Conservation (phyloP, 2,888 invertebrate species). For the Dicycla oo region DNA sequence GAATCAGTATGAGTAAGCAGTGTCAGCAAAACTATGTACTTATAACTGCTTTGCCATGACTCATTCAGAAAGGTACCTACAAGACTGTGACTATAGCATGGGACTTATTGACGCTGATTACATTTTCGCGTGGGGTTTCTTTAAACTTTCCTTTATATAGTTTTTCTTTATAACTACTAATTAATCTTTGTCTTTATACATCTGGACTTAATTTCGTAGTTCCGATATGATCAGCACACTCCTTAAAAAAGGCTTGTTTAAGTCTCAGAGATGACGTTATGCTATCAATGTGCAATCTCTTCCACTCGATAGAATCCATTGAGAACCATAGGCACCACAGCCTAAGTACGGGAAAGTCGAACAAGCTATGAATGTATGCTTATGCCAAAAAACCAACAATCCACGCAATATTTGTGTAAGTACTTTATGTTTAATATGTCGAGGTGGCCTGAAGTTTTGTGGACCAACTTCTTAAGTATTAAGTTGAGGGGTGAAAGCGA, state of each 20-base stretch:
- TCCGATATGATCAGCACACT: background rate
- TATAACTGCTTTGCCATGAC: constrained; percentile 17
- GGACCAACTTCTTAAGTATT: background rate
- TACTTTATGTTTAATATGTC: background rate
- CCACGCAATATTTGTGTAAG: background rate
- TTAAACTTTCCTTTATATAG: background rate
- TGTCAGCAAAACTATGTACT: constrained; percentile 39
- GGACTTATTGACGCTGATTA: constrained; percentile 20
- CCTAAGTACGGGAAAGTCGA: background rate
- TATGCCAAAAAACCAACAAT: constrained; percentile 5
- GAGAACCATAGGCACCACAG: background rate
- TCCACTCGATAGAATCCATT: background rate
- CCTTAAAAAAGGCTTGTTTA: background rate
- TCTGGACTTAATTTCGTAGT: background rate
- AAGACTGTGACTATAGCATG: constrained; percentile 21
- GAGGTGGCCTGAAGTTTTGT: background rate
- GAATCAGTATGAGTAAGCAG: constrained; percentile 34
- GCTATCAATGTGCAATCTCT: constrained; percentile 5
- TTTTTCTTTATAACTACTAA: background rate
- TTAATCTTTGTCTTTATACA: background rate
- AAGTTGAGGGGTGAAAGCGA: background rate
- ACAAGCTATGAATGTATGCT: background rate
- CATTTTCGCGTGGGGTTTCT: constrained; percentile 33
- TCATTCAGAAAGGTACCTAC: constrained; percentile 17
- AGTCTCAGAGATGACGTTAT: background rate